Base-by-base conservation (phyloP, 2,888 invertebrate species). In the Creontiades dilutus region DNA sequence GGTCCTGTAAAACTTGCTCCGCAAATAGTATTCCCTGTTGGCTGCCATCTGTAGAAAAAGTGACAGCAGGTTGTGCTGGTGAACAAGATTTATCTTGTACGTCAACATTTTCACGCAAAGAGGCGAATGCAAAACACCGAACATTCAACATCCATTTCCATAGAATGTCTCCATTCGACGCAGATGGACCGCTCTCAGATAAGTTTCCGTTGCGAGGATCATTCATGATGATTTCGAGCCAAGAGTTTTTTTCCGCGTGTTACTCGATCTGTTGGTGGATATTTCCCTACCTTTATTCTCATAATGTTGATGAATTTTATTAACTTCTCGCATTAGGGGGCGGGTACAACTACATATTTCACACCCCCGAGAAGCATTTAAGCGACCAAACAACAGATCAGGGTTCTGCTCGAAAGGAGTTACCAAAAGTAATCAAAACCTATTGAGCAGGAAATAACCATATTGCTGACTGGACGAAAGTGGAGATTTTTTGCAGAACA, bases 91-190 rank as follows among this genome's bases (percentile, higher is more conserved):
- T 68, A 68, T 23, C 68, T 23, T 19, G 23, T 68, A 68, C 68
- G 23, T 68, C 68, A 27, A 68, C 23, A 23, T 68, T 68, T 68
- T 68, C 68, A 68, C 68, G 27, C 68, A 68, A 68, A 68, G 19
- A 23, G 68, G 0, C 27, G 68, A 68, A 68, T 68, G 23, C 23
- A 12, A 68, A 57, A 68, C 27, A 68, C 23, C n/a, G 68, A 68
- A 68, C 68, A 68, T 68, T 23, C 9, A 68, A 23, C 68, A 68
- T 5, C 5, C 0, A 68, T 68, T 68, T 68, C 68, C 68, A 68
- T 68, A 23, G 68, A 68, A 68, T 68, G 68, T 68, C 68, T 68
- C 23, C 9, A 61, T 68, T 68, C 68, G 68, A 27, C 68, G 27
- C 7, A 5, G n/a, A 57, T 57, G 57, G 57, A 57, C 5, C 57